Conservation (phyloP, 2,888 invertebrate species). For the Habroteleia sp. region DNA sequence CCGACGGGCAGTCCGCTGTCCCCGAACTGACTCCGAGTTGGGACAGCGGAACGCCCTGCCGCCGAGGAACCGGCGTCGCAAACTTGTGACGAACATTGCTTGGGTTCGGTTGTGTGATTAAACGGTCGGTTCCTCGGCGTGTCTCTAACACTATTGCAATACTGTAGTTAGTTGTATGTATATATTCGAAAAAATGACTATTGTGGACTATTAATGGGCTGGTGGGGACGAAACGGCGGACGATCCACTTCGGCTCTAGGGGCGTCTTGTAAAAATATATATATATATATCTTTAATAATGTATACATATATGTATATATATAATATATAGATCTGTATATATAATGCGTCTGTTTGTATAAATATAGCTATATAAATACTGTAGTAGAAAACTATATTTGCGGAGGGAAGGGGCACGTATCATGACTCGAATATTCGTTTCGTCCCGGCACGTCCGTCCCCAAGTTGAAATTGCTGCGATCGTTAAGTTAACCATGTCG, state of each 20-base stretch:
- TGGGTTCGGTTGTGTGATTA: too few species aligned
- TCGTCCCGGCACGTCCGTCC: constrained; percentile 41
- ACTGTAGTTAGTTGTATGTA: constrained; percentile 78
- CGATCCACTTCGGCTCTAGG: constrained; percentile 20
- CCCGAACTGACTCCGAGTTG: neutral
- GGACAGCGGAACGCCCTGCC: constrained; percentile 1
- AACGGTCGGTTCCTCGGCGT: neutral
- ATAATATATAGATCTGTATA: constrained; percentile 49
- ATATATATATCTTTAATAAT: constrained; percentile 65
- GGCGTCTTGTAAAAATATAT: constrained; percentile 71
- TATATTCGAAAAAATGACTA: constrained; percentile 75
- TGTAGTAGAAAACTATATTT: constrained; percentile 77
- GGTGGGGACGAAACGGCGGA: constrained; percentile 45
- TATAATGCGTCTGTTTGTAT: constrained; percentile 67
- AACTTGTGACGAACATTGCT: too few species aligned
- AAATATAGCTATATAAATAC: constrained; percentile 78
- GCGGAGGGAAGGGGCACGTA: constrained; percentile 49
- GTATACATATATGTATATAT: constrained; percentile 61
- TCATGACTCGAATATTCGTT: constrained; percentile 67
- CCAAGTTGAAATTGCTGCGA: constrained; percentile 59
- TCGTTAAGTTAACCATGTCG: constrained; percentile 34
- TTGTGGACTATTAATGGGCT: constrained; percentile 77
- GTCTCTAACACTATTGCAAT: constrained; percentile 79
- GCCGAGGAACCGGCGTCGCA: neutral
- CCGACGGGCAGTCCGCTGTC: constrained; percentile 12